These are phyloP conservation scores for Tineola bisselliella DNA, from an alignment of 2,888 invertebrate species.

Conservation along the genomic window DNA sequence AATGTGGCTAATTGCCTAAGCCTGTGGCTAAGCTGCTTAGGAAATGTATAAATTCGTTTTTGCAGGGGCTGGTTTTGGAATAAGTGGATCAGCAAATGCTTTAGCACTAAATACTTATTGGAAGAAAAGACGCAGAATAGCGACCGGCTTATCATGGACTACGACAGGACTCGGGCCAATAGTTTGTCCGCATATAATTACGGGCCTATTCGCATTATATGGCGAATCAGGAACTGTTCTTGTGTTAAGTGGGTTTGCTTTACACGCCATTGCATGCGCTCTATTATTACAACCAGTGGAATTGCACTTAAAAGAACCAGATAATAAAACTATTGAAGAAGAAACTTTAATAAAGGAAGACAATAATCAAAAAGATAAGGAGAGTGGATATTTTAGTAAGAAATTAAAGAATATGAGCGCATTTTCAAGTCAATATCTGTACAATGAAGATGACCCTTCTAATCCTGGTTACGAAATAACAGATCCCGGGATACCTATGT, in stretches of 20 bases:
- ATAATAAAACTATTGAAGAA: slow-evolving; percentile 29
- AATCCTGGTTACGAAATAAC: slow-evolving; percentile 73
- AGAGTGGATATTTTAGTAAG: slow-evolving; percentile 51
- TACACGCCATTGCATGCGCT: slow-evolving; percentile 74
- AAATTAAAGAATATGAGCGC: slow-evolving; percentile 53
- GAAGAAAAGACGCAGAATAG: slow-evolving; percentile 73
- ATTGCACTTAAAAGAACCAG: slow-evolving; percentile 71
- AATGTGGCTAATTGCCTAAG: too few relatives aligned
- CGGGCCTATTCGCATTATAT: slow-evolving; percentile 67
- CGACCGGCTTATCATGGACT: slow-evolving; percentile 77
- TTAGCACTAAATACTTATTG: slow-evolving; percentile 80
- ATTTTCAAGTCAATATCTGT: slow-evolving; percentile 72
- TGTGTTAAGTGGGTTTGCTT: slow-evolving; percentile 72
- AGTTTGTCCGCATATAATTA: slow-evolving; percentile 76
- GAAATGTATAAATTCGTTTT: slow-evolving; percentile 19
- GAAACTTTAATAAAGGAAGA: slow-evolving; percentile 30
- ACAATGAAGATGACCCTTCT: slow-evolving; percentile 71
- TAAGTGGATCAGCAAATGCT: slow-evolving; percentile 74
- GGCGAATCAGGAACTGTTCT: slow-evolving; percentile 74
- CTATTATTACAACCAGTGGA: slow-evolving; percentile 78
- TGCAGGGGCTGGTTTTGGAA: slow-evolving; percentile 72
- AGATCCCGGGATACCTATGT: slow-evolving; percentile 75
- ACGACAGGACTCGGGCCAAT: slow-evolving; percentile 78
- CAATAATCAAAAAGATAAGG: slow-evolving; percentile 28
- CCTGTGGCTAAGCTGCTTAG: too few relatives aligned